phyloP scores from a whole-genome alignment of 2,113 vertebrate genomes.

The Aspidoscelis tigris region DNA sequence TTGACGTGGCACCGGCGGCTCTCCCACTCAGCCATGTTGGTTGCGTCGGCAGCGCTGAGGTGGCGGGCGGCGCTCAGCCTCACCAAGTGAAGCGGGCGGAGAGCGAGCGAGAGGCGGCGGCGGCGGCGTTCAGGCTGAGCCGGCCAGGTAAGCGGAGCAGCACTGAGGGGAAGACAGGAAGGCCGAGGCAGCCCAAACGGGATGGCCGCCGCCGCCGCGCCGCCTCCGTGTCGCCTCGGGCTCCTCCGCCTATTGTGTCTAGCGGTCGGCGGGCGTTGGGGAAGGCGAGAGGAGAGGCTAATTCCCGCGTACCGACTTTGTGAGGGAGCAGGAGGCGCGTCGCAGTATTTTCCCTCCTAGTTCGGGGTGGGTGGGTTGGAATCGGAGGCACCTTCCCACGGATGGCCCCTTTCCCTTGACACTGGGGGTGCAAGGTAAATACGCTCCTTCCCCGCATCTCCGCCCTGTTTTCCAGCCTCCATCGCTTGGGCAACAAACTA shows the following conservation, averaged over 20 bases:
- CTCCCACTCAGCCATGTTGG: conserved; percentile 63
- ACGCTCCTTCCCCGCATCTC: neutral
- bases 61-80: neutral
- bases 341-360: neutral
- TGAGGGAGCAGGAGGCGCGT: too few relatives aligned
- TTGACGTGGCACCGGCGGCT: conserved; percentile 64
- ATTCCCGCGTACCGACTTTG: too few relatives aligned
- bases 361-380: too few relatives aligned
- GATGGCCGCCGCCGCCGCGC: neutral
- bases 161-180: neutral
- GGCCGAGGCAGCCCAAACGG: neutral
- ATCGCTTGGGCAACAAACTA: neutral
- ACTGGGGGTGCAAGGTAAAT: neutral
- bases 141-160: neutral
- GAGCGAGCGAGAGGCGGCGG: neutral
- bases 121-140: neutral
- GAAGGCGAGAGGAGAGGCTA: neutral
- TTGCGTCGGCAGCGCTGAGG: conserved; percentile 57
- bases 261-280: neutral
- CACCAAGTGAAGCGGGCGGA: too few relatives aligned
- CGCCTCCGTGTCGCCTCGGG: neutral
- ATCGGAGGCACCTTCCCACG: too few relatives aligned
- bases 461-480: neutral
- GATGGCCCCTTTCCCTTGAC: neutral
- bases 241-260: neutral